Percentiles rank a stretch among this genome's conserved stretches.
These are phyloP conservation scores for Xiphophorus maculatus DNA, from an alignment of 2,113 vertebrate genomes.

Conservation along the genomic window DNA sequence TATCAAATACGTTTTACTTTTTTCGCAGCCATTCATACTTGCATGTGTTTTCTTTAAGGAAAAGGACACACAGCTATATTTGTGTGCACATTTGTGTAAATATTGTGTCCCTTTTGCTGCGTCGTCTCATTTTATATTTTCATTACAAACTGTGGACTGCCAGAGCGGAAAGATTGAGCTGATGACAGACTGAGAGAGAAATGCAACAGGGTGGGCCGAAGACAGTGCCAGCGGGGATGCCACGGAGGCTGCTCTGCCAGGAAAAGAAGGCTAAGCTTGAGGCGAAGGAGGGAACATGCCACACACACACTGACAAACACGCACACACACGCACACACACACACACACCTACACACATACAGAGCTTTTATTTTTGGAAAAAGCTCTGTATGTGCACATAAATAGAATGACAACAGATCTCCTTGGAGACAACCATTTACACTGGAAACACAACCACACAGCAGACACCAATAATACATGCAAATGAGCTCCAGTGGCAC, in stretches of 20 bases:
- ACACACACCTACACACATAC: neutral
- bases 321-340: constrained; percentile 5
- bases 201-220: constrained; percentile 67
- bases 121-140: constrained; percentile 13
- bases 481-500: constrained; percentile 68
- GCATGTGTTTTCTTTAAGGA: neutral
- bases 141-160: constrained; percentile 3
- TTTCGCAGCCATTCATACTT: too few species aligned
- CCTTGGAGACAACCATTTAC: constrained; percentile 36
- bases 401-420: constrained; percentile 29
- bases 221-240: constrained; percentile 66
- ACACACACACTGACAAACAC: neutral
- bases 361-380: neutral
- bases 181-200: constrained; percentile 44
- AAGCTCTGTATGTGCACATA: constrained; percentile 23
- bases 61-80: neutral
- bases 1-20: too few species aligned
- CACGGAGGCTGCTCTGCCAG: constrained; percentile 61
- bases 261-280: constrained; percentile 63
- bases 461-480: constrained; percentile 52
- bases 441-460: constrained; percentile 30
- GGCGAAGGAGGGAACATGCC: constrained; percentile 26
- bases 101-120: constrained; percentile 8
- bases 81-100: constrained; percentile 13
- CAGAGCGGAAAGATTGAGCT: constrained; percentile 42